Conservation (phyloP, 1,140 invertebrate species). For the Delia radicum region DNA sequence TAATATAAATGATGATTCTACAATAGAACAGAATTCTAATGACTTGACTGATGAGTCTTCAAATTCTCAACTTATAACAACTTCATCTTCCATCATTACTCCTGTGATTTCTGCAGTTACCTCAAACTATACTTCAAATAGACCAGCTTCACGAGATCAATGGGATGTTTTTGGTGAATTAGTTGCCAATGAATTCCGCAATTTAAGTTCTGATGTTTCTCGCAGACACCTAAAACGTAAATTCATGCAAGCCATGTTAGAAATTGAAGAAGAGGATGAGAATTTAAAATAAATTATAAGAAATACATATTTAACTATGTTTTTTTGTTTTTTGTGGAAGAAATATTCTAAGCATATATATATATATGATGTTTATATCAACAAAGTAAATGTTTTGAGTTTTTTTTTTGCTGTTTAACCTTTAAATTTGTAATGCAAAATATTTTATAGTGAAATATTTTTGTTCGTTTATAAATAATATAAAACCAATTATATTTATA, state of each 20-base stretch:
- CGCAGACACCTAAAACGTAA: constrained; percentile 58
- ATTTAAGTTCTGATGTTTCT: constrained; percentile 55
- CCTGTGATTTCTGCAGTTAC: background rate
- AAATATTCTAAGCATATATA: too few species aligned
- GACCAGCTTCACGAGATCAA: constrained; percentile 39
- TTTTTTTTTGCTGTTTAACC: too few species aligned
- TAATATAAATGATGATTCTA: background rate
- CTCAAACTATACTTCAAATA: background rate
- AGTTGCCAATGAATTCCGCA: constrained; percentile 60
- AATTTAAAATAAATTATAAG: background rate
- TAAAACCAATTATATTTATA: too few species aligned
- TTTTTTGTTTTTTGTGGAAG: too few species aligned
- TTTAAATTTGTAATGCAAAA: too few species aligned
- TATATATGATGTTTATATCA: too few species aligned
- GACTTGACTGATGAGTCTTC: background rate
- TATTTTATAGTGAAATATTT: too few species aligned
- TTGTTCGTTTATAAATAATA: too few species aligned
- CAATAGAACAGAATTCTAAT: background rate
- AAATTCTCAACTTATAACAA: background rate
- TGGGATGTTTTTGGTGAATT: constrained; percentile 61
- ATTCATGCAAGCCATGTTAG: constrained; percentile 60
- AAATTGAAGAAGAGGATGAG: constrained; percentile 59
- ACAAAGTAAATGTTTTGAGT: too few species aligned
- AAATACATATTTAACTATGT: too few species aligned
- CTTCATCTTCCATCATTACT: background rate